These are phyloP conservation scores for Paedocypris sp. DNA, from an alignment of 2,113 vertebrate species.

Conservation along the genomic window DNA sequence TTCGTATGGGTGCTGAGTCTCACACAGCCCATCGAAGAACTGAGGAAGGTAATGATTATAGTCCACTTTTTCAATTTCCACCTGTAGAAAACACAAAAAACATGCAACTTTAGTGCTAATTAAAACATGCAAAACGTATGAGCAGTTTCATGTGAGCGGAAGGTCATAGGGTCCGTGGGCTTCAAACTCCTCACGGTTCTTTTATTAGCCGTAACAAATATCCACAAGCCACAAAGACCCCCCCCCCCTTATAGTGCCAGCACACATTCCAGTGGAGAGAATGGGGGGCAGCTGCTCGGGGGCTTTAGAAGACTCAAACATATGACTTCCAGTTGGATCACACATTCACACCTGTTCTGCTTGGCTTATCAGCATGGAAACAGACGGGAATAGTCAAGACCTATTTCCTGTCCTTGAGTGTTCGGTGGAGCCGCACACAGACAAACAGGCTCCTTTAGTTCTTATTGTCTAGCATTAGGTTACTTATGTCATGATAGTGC, in stretches of 20 bases:
- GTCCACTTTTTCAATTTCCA: constrained; percentile 83
- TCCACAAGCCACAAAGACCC: not conserved
- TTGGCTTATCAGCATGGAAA: constrained; percentile 12
- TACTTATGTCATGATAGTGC: too few species aligned
- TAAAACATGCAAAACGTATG: not conserved
- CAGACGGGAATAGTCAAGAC: constrained; percentile 33
- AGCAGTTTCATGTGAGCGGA: not conserved
- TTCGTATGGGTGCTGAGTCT: constrained; percentile 80
- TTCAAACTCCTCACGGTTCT: constrained; percentile 10
- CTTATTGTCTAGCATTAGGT: too few species aligned
- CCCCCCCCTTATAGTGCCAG: not conserved
- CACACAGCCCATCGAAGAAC: constrained; percentile 86
- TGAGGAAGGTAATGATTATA: constrained; percentile 84
- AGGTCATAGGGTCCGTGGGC: constrained; percentile 1
- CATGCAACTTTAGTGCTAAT: not conserved
- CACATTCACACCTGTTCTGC: constrained; percentile 56
- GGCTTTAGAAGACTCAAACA: constrained; percentile 48
- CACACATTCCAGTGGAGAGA: constrained; percentile 8
- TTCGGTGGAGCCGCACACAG: not conserved
- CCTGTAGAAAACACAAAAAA: constrained; percentile 52
- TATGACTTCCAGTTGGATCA: constrained; percentile 51
- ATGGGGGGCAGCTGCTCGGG: constrained; percentile 47
- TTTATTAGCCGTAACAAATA: constrained; percentile 5
- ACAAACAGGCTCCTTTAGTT: not conserved
- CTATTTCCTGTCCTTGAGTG: constrained; percentile 5